Base-by-base conservation (phyloP, 2,113 vertebrate species). In the Brachyistius frenatus region DNA sequence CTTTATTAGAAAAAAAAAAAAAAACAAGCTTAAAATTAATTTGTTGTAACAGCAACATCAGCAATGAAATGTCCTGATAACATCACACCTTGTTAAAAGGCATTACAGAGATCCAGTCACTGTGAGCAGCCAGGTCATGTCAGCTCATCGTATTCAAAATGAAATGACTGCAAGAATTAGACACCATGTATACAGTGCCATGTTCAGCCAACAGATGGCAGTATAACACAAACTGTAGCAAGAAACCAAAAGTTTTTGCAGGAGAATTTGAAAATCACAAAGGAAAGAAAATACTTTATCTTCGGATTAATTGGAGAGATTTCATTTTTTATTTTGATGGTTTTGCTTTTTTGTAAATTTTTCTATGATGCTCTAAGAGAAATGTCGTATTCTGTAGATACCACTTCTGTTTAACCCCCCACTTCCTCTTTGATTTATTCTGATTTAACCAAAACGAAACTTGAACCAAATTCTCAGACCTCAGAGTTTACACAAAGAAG, bases 151-250 rank as follows among this genome's bases (percentile, higher is more conserved):
- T 52, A 10, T 32, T 5, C 47, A 39, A 64, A 8, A 36, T 41
- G 0, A 23, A 15, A 8, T 23, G 16, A 70, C 33, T 16, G 13
- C 30, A 49, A 8, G 4, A 4, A 30, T 41, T 6, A 73, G 16
- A 16, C n/a, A 3, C 14, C 1, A n/a, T 0, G 2, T 16, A 5
- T 6, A 6, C 13, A 11, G 15, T 50, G 10, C 62, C 1, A 37
- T n/a, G 75, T 77, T 50, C 8, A 31, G 55, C 67, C 94, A 94
- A 70, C 74, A 93, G 93, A 66, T 76, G 92, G 85, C 90, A 93
- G 81, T 60, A 62, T 76, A 41, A 63, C 66, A 72, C 15, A 55
- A 16, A 23, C 3, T 9, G 14, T 11, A 11, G 30, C 37, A 56
- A 39, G 1, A 39, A n/a, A 50, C 15, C 15, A 16, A 16, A 16